Evolutionary conservation across 2,113 vertebrate species (phyloP).

Genomic region (Dinomys branickii): DNA sequence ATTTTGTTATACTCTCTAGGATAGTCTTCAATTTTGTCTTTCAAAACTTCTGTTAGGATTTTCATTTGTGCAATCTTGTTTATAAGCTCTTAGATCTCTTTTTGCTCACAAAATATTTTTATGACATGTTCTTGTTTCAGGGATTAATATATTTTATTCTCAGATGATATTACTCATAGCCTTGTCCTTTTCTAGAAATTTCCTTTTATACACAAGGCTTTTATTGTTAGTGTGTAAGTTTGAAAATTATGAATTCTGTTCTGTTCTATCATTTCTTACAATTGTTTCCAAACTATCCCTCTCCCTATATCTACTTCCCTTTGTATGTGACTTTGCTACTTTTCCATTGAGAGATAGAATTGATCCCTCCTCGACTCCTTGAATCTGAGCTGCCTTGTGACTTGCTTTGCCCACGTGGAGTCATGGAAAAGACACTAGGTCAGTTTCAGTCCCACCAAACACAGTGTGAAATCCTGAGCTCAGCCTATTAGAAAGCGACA

Average conservation of each 20-base stretch:
- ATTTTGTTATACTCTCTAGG: not conserved
- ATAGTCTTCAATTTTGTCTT: not conserved
- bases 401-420: not conserved
- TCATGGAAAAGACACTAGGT: not conserved
- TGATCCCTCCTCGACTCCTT: not conserved
- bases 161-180: not conserved
- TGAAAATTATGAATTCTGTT: not conserved
- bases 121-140: not conserved
- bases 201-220: not conserved
- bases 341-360: not conserved
- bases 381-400: not conserved
- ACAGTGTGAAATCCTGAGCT: not conserved
- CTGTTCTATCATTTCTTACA: not conserved
- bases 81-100: not conserved
- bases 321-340: not conserved
- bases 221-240: not conserved
- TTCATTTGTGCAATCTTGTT: not conserved
- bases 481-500: not conserved
- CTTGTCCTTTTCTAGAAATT: not conserved
- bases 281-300: not conserved
- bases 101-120: not conserved
- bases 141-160: constrained; percentile 3
- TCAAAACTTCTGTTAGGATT: not conserved
- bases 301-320: not conserved
- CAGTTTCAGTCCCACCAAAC: not conserved